These are phyloP conservation scores for Diorhabda carinulata DNA, from an alignment of 1,140 invertebrate genomes.

Conservation along the genomic window DNA sequence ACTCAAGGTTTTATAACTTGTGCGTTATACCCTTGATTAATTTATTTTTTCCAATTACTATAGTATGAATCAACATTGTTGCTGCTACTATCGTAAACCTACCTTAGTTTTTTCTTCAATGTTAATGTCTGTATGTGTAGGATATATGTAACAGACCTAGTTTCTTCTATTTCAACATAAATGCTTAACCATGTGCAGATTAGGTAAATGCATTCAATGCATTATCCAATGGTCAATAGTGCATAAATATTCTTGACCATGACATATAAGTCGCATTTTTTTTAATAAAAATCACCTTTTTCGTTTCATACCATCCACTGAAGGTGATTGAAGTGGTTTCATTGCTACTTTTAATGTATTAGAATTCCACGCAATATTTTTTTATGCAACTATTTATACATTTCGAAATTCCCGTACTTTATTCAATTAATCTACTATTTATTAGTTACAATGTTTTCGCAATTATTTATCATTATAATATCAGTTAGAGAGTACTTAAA, in stretches of 20 bases:
- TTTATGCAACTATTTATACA: too few species aligned
- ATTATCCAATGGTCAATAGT: constrained; percentile 13
- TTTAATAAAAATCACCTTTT: constrained; percentile 8
- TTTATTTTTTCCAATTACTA: too few species aligned
- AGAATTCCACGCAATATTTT: too few species aligned
- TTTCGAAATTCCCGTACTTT: too few species aligned
- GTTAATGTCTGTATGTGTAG: background rate
- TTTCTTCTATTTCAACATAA: background rate
- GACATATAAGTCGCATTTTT: constrained; percentile 24
- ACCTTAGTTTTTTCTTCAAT: background rate
- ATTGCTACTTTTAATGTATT: background rate
- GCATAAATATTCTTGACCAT: constrained; percentile 30
- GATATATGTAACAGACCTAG: background rate
- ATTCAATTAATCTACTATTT: too few species aligned
- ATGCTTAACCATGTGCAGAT: constrained; percentile 28
- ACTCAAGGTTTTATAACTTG: too few species aligned
- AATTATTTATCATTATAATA: too few species aligned
- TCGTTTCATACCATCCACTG: background rate
- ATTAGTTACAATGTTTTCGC: too few species aligned
- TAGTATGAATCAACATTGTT: background rate
- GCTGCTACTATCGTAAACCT: background rate
- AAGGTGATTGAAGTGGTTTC: background rate
- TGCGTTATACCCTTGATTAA: too few species aligned
- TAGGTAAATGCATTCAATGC: constrained; percentile 12
- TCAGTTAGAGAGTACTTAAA: too few species aligned